These are phyloP conservation scores for Anagrus nilaparvatae DNA, from an alignment of 1,140 invertebrate species.

Conservation along the genomic window DNA sequence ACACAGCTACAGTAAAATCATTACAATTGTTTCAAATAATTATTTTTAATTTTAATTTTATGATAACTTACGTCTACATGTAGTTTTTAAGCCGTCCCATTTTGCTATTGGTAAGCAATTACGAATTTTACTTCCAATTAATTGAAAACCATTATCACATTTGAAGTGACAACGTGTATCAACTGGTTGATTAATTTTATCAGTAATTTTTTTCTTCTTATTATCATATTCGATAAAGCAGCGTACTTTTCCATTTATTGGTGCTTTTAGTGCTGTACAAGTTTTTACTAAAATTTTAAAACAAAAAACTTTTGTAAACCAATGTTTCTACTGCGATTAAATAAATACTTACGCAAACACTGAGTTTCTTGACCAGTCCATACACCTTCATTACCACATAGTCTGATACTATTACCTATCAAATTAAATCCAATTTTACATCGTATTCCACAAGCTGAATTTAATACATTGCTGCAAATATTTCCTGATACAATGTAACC, in stretches of 20 bases:
- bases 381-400: slow-evolving; percentile 52
- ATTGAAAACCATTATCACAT: slow-evolving; percentile 52
- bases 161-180: slow-evolving; percentile 56
- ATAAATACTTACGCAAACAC: slow-evolving; percentile 46
- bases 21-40: background rate
- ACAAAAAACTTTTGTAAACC: background rate
- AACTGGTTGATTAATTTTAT: slow-evolving; percentile 35
- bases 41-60: background rate
- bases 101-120: slow-evolving; percentile 57
- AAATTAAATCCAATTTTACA: slow-evolving; percentile 58
- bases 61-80: slow-evolving; percentile 51
- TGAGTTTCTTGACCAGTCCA: slow-evolving; percentile 55
- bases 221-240: slow-evolving; percentile 46
- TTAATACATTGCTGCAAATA: slow-evolving; percentile 53
- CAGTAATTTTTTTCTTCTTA: slow-evolving; percentile 18
- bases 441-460: slow-evolving; percentile 59
- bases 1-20: slow-evolving; percentile 38
- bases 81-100: slow-evolving; percentile 58
- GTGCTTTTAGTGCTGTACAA: slow-evolving; percentile 45
- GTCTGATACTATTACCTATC: slow-evolving; percentile 52
- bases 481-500: slow-evolving; percentile 57
- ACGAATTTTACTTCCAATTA: slow-evolving; percentile 54
- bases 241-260: slow-evolving; percentile 48
- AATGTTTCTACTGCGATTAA: background rate
- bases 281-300: slow-evolving; percentile 46